phyloP scores from a whole-genome alignment of 2,113 vertebrate species.

The Choloepus hoffmanni region DNA sequence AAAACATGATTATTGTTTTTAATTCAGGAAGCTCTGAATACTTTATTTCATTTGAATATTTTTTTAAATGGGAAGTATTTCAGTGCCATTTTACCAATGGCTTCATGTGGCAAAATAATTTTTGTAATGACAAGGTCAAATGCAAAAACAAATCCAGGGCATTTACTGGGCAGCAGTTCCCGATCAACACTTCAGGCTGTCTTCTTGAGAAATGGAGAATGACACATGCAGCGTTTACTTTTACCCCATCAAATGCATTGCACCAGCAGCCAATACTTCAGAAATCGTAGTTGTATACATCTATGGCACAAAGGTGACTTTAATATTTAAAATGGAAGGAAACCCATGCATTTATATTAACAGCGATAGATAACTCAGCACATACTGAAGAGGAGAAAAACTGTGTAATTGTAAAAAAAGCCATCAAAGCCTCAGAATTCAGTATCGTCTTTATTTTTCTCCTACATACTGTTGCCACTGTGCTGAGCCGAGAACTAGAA shows the following conservation, averaged over 20 bases:
- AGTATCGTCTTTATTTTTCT: not conserved
- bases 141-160: not conserved
- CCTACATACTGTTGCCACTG: not conserved
- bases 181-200: not conserved
- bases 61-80: not conserved
- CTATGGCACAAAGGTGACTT: not conserved
- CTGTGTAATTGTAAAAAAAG: not conserved
- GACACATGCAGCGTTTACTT: not conserved
- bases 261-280: not conserved
- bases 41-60: slow-evolving; percentile 17
- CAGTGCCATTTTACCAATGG: not conserved
- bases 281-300: not conserved
- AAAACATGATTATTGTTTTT: not conserved
- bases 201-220: not conserved
- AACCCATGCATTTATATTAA: not conserved
- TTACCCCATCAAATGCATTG: not conserved
- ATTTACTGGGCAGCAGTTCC: not conserved
- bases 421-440: not conserved
- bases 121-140: not conserved
- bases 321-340: not conserved
- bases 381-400: not conserved
- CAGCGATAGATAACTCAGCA: not conserved
- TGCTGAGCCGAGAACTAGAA: not conserved
- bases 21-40: not conserved
- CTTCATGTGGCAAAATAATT: not conserved